Conservation (phyloP, 2,888 invertebrate species). For the Amblyjoppa proteus region DNA sequence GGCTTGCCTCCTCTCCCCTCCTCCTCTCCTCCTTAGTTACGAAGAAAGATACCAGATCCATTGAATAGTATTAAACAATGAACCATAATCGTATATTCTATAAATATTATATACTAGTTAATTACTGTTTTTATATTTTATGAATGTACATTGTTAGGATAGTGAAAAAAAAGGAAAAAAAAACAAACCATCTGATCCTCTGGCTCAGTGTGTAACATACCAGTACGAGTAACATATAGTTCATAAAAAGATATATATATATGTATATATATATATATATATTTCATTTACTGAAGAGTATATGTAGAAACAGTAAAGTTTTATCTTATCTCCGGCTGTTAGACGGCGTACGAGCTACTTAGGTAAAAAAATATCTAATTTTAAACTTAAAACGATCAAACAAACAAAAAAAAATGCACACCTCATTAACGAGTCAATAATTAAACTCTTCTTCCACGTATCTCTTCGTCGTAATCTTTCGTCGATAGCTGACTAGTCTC, state of each 20-base stretch:
- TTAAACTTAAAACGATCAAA: conserved; percentile 42
- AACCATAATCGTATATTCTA: conserved; percentile 72
- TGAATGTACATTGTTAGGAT: conserved; percentile 72
- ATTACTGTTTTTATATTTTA: conserved; percentile 80
- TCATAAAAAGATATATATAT: conserved; percentile 50
- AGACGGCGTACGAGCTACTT: conserved; percentile 44
- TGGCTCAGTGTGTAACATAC: conserved; percentile 55
- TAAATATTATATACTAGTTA: conserved; percentile 71
- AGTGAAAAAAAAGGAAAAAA: conserved; percentile 58
- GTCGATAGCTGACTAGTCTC: conserved; percentile 4
- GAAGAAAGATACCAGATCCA: conserved; percentile 64
- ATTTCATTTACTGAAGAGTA: conserved; percentile 53
- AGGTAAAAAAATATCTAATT: conserved; percentile 72
- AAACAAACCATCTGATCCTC: conserved; percentile 34
- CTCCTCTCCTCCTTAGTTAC: conserved; percentile 56
- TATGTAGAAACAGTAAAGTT: conserved; percentile 59
- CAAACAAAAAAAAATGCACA: conserved; percentile 29
- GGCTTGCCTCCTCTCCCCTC: conserved; percentile 69
- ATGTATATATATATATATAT: conserved; percentile 41
- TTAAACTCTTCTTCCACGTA: conserved; percentile 42
- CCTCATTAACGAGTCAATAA: conserved; percentile 21
- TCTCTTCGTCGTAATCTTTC: conserved; percentile 34
- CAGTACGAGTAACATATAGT: conserved; percentile 45
- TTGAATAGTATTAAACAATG: conserved; percentile 73
- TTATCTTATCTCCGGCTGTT: conserved; percentile 44